Percentiles rank a stretch among this genome's conserved stretches.
Conservation (phyloP, 2,888 invertebrate genomes). For the Lasius fuliginosus region DNA sequence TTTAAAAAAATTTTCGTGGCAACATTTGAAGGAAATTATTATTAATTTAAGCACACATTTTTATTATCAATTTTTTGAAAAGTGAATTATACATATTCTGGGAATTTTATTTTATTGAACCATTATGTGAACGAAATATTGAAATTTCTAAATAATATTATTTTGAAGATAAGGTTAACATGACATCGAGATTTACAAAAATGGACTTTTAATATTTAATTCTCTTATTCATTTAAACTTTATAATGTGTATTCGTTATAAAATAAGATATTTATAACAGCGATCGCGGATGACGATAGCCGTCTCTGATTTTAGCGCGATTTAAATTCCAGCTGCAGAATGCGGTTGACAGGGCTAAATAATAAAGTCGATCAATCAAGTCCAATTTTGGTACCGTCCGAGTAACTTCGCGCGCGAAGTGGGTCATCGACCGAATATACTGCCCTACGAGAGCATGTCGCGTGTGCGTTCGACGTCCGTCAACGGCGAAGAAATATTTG, state of each 20-base stretch:
- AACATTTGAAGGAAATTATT: neutral
- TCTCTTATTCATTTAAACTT: neutral
- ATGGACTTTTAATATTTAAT: neutral
- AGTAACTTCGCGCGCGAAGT: constrained; percentile 56
- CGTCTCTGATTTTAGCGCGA: constrained; percentile 44
- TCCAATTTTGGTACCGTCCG: constrained; percentile 56
- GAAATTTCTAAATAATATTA: constrained; percentile 8
- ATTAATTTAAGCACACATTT: neutral
- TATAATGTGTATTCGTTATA: neutral
- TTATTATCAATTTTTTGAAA: neutral
- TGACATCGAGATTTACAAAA: neutral
- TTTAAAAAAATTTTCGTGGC: neutral
- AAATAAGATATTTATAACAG: constrained; percentile 44
- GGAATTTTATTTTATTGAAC: neutral
- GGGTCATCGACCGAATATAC: constrained; percentile 62
- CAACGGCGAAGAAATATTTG: constrained; percentile 53
- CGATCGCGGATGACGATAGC: constrained; percentile 4
- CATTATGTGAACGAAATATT: neutral
- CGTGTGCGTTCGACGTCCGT: constrained; percentile 57
- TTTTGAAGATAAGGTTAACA: neutral
- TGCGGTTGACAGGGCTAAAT: constrained; percentile 55
- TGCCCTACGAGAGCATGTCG: constrained; percentile 39
- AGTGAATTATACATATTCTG: neutral
- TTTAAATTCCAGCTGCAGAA: constrained; percentile 53
- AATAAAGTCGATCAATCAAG: constrained; percentile 58